Base-by-base conservation (phyloP, 2,113 vertebrate species). In the Phalacrocorax carbo region DNA sequence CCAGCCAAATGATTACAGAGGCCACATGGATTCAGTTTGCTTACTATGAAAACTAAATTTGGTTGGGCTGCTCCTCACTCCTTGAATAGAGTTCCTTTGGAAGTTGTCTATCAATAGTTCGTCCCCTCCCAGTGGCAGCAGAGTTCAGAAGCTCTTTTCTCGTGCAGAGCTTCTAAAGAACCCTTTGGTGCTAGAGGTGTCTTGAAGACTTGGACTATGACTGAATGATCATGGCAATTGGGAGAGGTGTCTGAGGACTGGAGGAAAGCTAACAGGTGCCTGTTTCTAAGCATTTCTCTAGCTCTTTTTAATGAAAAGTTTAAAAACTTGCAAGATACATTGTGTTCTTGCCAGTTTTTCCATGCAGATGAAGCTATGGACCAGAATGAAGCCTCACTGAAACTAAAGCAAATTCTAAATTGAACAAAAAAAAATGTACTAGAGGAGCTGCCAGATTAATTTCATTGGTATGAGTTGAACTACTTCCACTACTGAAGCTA, bases 391-490 rank as follows among this genome's bases (percentile, higher is more conserved):
- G 34, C 46, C 40, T 65, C 40, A 18, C 34, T 93, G 91, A 93
- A 91, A 79, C 15, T 23, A 42, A 82, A 91, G 30, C 34, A 81
- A 73, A 72, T 90, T 92, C 62, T 92, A 26, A 80, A 90, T 48
- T 86, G 36, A 69, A 58, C 40, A 21, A 86, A 65, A 44, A 44
- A 44, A 93, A 82, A 79, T 73, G 44, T 82, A 80, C 49, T 52
- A 38, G 46, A 76, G 61, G 36, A 94, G 30, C 60, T 95, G 82
- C 77, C 80, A 92, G 51, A 62, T 88, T 69, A 26, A 42, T 95
- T 90, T 88, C 30, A 40, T 61, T 65, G 22, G 8, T 34, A 30
- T 69, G 54, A 61, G 20, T 19, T 70, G 72, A 92, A 75, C 55
- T 88, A 55, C 60, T 88, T 88, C 38, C 29, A 21, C 27, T 57